Conservation (phyloP, 1,140 invertebrate species). For the Sitophilus oryzae region DNA sequence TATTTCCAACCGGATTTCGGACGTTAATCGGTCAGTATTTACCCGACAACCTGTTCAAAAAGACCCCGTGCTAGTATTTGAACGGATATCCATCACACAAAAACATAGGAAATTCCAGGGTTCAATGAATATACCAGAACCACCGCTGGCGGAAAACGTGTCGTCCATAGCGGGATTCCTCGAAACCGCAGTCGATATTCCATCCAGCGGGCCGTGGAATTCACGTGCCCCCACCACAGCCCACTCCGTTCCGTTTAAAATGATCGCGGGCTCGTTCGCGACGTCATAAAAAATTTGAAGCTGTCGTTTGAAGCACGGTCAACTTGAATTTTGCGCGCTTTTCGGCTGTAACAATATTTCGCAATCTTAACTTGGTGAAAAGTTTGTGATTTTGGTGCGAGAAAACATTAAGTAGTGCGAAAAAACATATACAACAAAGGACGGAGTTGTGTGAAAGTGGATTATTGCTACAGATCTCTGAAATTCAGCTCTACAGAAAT, state of each 20-base stretch:
- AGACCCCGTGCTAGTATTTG: no score
- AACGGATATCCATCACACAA: no score
- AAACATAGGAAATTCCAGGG: no score
- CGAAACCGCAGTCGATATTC: constrained; percentile 11
- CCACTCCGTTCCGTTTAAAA: neutral
- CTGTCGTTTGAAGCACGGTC: neutral
- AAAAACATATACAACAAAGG: constrained; percentile 13
- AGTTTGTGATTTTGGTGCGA: no score
- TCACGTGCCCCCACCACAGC: constrained; percentile 13
- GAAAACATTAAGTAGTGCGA: no score
- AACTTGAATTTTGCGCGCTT: neutral
- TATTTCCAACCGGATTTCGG: no score
- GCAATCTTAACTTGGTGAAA: neutral
- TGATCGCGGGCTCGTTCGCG: neutral
- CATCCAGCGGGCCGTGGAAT: constrained; percentile 10
- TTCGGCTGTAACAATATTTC: neutral
- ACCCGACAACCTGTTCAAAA: no score
- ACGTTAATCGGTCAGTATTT: no score
- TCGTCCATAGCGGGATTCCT: constrained; percentile 10
- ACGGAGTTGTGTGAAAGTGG: neutral
- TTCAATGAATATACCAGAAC: neutral
- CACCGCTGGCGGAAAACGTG: constrained; percentile 13
- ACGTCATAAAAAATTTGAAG: constrained; percentile 11
- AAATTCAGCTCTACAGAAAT: neutral
- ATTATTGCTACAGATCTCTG: neutral